Base-by-base conservation (phyloP, 2,797 vertebrate species). In the Notolabrus celidotus region DNA sequence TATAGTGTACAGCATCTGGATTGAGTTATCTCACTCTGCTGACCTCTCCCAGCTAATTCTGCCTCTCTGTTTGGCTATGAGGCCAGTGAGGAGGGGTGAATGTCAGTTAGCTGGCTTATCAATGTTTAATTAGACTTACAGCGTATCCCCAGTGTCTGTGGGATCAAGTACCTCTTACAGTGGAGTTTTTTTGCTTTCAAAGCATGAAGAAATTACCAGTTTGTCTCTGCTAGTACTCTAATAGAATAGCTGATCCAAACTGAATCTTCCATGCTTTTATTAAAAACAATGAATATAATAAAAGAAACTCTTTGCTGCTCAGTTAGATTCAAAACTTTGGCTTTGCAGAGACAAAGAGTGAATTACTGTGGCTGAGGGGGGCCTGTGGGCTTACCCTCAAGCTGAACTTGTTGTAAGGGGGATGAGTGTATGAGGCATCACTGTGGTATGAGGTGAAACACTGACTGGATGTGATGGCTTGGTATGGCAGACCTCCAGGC, bases 1-100 rank as follows among this genome's bases (percentile, higher is more conserved):
- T 51, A 46, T 54, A 71, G 51, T 72, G 58, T 76, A 76, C 86
- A 83, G 75, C 88, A 92, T 92, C 89, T 92, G 90, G 89, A 77
- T 53, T 60, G 49, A 65, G 80, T 92, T 92, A 88, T 80, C 80
- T 71, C 42, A 57, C 60, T 42, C 39, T 64, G 59, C 43, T 86
- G 85, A 89, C 89, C 87, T 88, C 71, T 88, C 67, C 63, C 52
- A 60, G 23, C 59, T 74, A 88, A 88, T 84, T 82, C 79, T 82
- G 66, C 76, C 56, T 58, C 80, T 61, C 71, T 86, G 52, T 83
- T 77, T 58, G 72, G n/a, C 73, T 71, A 19, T 69, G 66, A 84
- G 80, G 81, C 73, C 58, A 39, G 22, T 42, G 12, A 52, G 50
- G 27, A 50, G 66, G 15, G 67, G 59, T 54, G 46, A 73, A 71